Conservation (phyloP, 2,797 vertebrate genomes). For the Micromesistius poutassou region DNA sequence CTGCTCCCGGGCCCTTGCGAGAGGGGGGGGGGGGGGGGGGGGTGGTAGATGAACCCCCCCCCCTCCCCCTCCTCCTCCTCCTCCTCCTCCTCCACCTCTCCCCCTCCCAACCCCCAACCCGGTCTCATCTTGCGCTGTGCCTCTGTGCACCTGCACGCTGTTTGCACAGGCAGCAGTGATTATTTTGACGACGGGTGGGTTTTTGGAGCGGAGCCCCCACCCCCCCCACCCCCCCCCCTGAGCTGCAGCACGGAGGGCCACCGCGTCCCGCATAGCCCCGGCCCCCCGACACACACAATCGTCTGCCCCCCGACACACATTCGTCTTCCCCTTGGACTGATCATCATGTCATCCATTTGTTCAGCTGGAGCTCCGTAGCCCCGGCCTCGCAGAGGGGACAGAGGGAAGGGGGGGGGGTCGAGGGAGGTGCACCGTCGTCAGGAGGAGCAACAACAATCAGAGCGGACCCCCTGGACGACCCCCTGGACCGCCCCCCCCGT, state of each 20-base stretch:
- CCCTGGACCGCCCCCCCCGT: slow-evolving; percentile 26
- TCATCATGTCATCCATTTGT: slow-evolving; percentile 62
- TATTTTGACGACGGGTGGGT: slow-evolving; percentile 68
- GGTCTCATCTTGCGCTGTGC: slow-evolving; percentile 55
- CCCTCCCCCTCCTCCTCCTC: too few species aligned
- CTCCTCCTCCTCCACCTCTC: too few species aligned
- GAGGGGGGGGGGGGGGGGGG: slow-evolving; percentile 37
- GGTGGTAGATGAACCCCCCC: too few species aligned
- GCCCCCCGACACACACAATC: slow-evolving; percentile 31
- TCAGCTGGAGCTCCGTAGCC: slow-evolving; percentile 51
- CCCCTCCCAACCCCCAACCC: slow-evolving; percentile 16
- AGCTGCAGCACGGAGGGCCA: slow-evolving; percentile 7
- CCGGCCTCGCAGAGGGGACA: slow-evolving; percentile 13
- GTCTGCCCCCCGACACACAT: background rate
- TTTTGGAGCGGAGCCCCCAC: slow-evolving; percentile 48
- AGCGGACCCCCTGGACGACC: slow-evolving; percentile 27
- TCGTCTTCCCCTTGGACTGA: background rate
- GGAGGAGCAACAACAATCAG: slow-evolving; percentile 46
- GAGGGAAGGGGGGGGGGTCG: background rate
- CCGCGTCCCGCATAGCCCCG: slow-evolving; percentile 36
- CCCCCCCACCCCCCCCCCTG: too few species aligned
- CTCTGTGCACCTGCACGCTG: slow-evolving; percentile 67
- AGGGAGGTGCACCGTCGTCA: slow-evolving; percentile 18
- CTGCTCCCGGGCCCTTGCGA: slow-evolving; percentile 63
- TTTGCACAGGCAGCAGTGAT: slow-evolving; percentile 71